These are phyloP conservation scores for Salvelinus namaycush DNA, from an alignment of 2,113 vertebrate species.

Conservation along the genomic window DNA sequence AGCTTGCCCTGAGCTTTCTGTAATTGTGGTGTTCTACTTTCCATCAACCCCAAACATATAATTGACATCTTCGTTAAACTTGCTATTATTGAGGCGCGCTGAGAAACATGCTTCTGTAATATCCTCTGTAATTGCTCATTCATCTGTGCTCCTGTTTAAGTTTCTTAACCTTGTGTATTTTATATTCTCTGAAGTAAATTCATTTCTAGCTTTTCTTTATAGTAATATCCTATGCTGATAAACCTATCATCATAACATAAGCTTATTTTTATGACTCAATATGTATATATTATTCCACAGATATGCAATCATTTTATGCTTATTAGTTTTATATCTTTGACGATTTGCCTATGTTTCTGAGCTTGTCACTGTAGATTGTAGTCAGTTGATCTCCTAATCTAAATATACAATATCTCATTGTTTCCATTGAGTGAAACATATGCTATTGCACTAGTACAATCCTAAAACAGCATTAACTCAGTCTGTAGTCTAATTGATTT, in stretches of 20 bases:
- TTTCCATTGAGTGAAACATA: conserved; percentile 4
- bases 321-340: neutral
- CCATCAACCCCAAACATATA: conserved; percentile 34
- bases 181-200: no score
- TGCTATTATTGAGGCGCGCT: conserved; percentile 41
- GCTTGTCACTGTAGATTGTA: neutral
- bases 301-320: neutral
- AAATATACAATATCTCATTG: neutral
- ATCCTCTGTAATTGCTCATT: neutral
- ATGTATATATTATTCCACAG: neutral
- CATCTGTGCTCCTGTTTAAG: no score
- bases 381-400: neutral
- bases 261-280: neutral
- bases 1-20: conserved; percentile 12
- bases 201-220: neutral
- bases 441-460: neutral
- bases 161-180: no score
- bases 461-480: neutral
- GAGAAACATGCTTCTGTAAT: neutral
- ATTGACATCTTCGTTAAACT: conserved; percentile 59
- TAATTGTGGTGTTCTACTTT: conserved; percentile 25
- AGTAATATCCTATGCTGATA: neutral
- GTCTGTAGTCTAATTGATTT: neutral
- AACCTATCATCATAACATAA: conserved; percentile 12
- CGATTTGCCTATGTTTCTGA: neutral